A percentile compares a stretch with the other conserved stretches of the same genome.
Conservation (phyloP, 1,140 invertebrate species). For the Megalopta genalis region DNA sequence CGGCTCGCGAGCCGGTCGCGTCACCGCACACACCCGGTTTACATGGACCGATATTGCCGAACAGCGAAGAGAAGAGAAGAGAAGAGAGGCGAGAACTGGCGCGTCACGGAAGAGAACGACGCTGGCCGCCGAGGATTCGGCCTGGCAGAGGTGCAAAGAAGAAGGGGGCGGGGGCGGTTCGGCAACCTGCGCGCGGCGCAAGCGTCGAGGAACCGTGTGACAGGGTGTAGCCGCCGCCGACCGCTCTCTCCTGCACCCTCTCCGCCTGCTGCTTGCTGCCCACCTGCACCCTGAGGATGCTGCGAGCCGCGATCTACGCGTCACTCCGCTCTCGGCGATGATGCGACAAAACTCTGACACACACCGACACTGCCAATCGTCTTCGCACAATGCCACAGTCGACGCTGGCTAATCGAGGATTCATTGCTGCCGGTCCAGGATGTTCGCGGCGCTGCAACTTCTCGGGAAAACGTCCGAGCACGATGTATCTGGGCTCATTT, state of each 20-base stretch:
- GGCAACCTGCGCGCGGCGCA: slow-evolving; percentile 57
- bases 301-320: background rate
- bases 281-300: background rate
- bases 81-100: background rate
- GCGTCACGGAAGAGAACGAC: background rate
- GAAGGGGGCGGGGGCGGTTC: background rate
- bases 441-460: too few species aligned
- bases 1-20: too few species aligned
- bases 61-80: slow-evolving; percentile 5
- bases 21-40: too few species aligned
- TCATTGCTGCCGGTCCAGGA: too few species aligned
- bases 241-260: slow-evolving; percentile 35
- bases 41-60: background rate
- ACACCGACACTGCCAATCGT: too few species aligned
- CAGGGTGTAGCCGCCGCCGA: slow-evolving; percentile 58
- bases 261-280: background rate
- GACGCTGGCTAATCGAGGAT: too few species aligned
- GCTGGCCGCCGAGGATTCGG: background rate
- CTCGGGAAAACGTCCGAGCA: too few species aligned
- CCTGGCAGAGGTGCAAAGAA: slow-evolving; percentile 33
- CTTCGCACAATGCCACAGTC: too few species aligned
- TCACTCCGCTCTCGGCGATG: too few species aligned
- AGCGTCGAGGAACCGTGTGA: slow-evolving; percentile 43
- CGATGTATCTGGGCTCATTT: too few species aligned
- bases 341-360: too few species aligned